Base-by-base conservation (phyloP, 2,797 vertebrate species). In the Chanos chanos region DNA sequence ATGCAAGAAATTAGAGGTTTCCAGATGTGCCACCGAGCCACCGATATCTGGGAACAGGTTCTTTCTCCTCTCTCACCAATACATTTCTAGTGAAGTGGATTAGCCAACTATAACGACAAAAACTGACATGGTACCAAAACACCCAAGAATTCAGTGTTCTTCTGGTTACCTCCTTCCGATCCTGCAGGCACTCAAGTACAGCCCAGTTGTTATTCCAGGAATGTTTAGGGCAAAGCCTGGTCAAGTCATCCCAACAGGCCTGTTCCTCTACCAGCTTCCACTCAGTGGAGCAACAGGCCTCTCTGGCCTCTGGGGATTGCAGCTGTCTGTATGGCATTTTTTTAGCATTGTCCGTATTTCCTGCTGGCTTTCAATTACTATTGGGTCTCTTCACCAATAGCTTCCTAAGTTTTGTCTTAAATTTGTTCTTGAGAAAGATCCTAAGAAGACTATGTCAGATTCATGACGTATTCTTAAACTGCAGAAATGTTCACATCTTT, bases 161-260 rank as follows among this genome's bases (percentile, higher is more conserved):
- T 37, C 9, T 45, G 6, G 88, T 86, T 75, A 94, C 92, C 88
- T 93, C 92, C 27, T 91, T 80, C 47, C 89, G 85, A 68, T 93
- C 92, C 77, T 94, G 92, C 68, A 94, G 78, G 33, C 92, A 93
- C 78, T 94, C 91, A 34, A 94, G 89, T 66, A 92, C 91, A 47
- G 91, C 92, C 76, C 94, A 85, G 83, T 93, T 94, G 83, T 93
- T 94, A 77, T 82, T 89, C 92, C 92, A 94, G 78, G 89, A 90
- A 77, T 92, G 87, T 71, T 89, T 90, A 62, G 91, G 89, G 71
- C 92, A 91, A 71, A 94, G 86, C 45, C 90, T 86, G 75, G 71
- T 83, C 81, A 92, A 86, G 78, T 93, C 92, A 54, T 92, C 91
- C 61, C 88, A 80, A 75, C 92, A 93, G 74, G 81, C 88, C 81